phyloP scores from a whole-genome alignment of 2,113 vertebrate species.

The Anser cygnoides region DNA sequence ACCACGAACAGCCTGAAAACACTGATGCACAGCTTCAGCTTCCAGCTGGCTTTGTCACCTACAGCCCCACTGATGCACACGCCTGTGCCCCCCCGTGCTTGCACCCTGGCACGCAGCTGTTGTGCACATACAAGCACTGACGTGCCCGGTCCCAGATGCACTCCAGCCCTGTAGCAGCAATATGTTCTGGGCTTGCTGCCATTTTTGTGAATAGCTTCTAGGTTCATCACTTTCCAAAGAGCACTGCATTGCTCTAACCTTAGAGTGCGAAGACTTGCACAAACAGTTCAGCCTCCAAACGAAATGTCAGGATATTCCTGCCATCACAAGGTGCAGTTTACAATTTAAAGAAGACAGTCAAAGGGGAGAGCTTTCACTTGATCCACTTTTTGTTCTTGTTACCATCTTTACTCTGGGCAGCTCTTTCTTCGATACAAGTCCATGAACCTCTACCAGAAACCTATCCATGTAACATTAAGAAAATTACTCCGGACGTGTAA shows the following conservation, averaged over 20 bases:
- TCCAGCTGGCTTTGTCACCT: background rate
- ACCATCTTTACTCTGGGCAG: background rate
- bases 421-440: background rate
- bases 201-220: background rate
- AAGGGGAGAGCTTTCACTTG: background rate
- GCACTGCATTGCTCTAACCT: background rate
- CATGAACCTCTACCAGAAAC: background rate
- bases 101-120: background rate
- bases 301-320: background rate
- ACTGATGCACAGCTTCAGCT: background rate
- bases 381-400: background rate
- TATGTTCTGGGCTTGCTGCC: background rate
- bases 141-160: background rate
- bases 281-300: background rate
- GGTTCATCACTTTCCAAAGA: background rate
- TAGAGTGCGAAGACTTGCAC: background rate
- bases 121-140: background rate
- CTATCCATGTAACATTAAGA: background rate
- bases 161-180: background rate
- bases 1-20: background rate
- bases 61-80: background rate
- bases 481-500: background rate
- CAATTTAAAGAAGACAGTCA: background rate
- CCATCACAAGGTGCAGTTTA: background rate
- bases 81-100: background rate